Percentiles rank a stretch among this genome's conserved stretches.
phyloP scores from a whole-genome alignment of 2,888 invertebrate genomes.

The Eupithecia exiguata region DNA sequence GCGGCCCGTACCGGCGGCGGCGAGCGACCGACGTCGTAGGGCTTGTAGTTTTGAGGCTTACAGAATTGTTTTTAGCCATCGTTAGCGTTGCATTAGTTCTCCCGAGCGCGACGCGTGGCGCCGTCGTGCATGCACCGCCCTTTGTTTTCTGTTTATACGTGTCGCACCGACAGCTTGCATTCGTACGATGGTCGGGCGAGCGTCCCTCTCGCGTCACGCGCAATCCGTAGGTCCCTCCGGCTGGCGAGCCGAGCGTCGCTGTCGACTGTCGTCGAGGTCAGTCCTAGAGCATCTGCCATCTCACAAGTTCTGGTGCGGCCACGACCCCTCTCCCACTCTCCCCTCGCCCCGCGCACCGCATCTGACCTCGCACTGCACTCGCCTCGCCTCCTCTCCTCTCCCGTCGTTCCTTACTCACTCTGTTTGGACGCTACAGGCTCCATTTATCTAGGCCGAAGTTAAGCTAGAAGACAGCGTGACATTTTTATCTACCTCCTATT shows the following conservation, averaged over 20 bases:
- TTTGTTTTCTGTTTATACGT: constrained; percentile 81
- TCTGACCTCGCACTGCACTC: constrained; percentile 56
- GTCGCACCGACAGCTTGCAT: constrained; percentile 83
- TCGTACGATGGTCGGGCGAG: constrained; percentile 79
- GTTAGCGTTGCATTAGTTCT: constrained; percentile 83
- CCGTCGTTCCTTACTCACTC: constrained; percentile 36
- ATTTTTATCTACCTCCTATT: not conserved
- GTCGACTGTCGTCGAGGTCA: constrained; percentile 71
- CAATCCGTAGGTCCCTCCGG: constrained; percentile 68
- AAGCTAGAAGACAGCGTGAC: not conserved
- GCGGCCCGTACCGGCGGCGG: constrained; percentile 74
- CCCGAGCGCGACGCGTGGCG: constrained; percentile 83
- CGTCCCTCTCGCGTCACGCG: constrained; percentile 73
- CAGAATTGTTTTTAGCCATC: constrained; percentile 84
- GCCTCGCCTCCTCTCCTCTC: constrained; percentile 49
- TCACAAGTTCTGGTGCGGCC: constrained; percentile 82
- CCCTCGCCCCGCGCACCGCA: constrained; percentile 46
- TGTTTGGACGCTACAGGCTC: constrained; percentile 36
- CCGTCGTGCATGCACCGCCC: constrained; percentile 82
- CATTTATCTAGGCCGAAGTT: constrained; percentile 10
- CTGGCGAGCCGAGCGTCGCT: constrained; percentile 70
- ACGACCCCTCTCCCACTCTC: constrained; percentile 37
- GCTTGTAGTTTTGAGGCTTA: constrained; percentile 85
- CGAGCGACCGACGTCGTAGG: constrained; percentile 83
- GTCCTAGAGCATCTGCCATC: constrained; percentile 82